phyloP scores from a whole-genome alignment of 2,888 invertebrate genomes.

The Drosophila koepferae region DNA sequence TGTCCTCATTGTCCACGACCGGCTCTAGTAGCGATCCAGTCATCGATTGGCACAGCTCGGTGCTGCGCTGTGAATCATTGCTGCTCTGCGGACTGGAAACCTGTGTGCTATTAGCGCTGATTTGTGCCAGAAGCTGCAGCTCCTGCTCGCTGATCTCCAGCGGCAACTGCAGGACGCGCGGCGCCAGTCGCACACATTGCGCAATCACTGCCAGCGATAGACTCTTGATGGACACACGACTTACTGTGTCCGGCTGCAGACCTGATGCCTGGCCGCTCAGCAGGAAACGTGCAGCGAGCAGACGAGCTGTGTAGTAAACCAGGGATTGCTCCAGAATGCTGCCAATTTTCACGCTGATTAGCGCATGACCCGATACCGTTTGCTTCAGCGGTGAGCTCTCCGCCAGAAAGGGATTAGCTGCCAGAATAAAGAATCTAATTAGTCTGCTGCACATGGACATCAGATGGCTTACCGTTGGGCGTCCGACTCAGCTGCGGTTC shows the following conservation, averaged over 20 bases:
- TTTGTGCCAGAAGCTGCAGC: constrained; percentile 53
- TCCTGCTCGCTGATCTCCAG: constrained; percentile 87
- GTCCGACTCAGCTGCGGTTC: constrained; percentile 55
- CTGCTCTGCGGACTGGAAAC: constrained; percentile 74
- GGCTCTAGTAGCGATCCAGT: constrained; percentile 32
- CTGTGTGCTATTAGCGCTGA: constrained; percentile 52
- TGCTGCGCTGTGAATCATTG: constrained; percentile 70
- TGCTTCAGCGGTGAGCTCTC: constrained; percentile 70
- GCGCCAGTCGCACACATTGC: constrained; percentile 90
- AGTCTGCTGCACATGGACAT: constrained; percentile 37
- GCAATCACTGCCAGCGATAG: constrained; percentile 93
- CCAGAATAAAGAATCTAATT: constrained; percentile 52
- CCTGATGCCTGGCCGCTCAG: constrained; percentile 85
- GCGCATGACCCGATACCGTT: constrained; percentile 55
- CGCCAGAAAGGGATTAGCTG: constrained; percentile 80
- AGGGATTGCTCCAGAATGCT: constrained; percentile 83
- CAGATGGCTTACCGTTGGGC: constrained; percentile 66
- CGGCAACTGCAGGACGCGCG: constrained; percentile 89
- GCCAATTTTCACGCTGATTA: constrained; percentile 82
- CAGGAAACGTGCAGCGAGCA: constrained; percentile 83
- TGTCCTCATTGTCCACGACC: constrained; percentile 67
- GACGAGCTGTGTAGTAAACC: constrained; percentile 83
- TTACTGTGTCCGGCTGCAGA: constrained; percentile 90
- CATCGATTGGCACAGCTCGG: constrained; percentile 64
- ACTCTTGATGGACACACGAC: constrained; percentile 96